phyloP scores from a whole-genome alignment of 2,888 invertebrate genomes.

The Phaedon cochleariae region DNA sequence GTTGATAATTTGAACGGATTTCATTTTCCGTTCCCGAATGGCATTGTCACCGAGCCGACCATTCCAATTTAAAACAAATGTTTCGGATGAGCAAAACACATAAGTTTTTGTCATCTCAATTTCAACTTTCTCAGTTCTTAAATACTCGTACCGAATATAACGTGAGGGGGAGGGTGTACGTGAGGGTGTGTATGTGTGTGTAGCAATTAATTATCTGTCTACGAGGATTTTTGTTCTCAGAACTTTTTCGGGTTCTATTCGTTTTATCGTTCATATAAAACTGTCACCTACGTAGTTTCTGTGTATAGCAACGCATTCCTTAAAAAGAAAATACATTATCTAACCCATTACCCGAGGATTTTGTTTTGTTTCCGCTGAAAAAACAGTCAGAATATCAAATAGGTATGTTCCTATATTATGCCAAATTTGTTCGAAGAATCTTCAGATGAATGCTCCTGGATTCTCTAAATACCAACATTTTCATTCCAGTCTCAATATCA shows the following conservation, averaged over 20 bases:
- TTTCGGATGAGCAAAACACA: conserved; percentile 36
- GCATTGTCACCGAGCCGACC: conserved; percentile 18
- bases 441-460: no score
- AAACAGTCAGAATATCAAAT: background rate
- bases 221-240: conserved; percentile 52
- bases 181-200: conserved; percentile 47
- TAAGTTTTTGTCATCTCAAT: conserved; percentile 46
- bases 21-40: conserved; percentile 17
- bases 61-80: conserved; percentile 34
- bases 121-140: conserved; percentile 50
- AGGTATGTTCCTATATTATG: no score
- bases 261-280: conserved; percentile 53
- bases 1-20: conserved; percentile 11
- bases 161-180: no score
- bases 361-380: conserved; percentile 23
- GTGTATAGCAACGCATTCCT: conserved; percentile 21
- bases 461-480: no score
- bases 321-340: conserved; percentile 36
- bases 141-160: conserved; percentile 50
- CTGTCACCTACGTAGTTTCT: conserved; percentile 49
- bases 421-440: no score
- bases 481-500: no score
- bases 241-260: conserved; percentile 54
- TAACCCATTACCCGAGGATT: conserved; percentile 32
- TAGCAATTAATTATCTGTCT: conserved; percentile 55